Evolutionary conservation across 2,888 invertebrate genomes (phyloP).

Genomic region (Thumatha senex): DNA sequence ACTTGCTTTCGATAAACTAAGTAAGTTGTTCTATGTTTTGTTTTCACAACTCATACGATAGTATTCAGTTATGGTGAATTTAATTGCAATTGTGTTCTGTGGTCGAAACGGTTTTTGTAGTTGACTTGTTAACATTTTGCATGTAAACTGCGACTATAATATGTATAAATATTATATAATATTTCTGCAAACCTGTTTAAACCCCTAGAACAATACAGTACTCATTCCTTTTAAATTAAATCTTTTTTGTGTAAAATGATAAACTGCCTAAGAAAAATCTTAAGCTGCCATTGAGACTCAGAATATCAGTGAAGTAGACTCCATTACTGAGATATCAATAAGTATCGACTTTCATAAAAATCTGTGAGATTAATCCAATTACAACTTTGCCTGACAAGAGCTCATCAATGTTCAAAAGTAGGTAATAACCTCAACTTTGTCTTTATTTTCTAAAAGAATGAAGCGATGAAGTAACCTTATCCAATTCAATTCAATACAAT

Average conservation of each 20-base stretch:
- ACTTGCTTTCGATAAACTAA: background rate
- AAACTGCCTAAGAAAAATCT: too few species aligned
- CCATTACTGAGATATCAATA: constrained; percentile 19
- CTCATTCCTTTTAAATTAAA: too few species aligned
- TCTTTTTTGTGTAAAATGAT: too few species aligned
- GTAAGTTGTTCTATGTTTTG: constrained; percentile 23
- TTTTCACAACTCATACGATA: constrained; percentile 13
- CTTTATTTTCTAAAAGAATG: too few species aligned
- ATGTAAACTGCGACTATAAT: background rate
- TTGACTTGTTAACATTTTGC: constrained; percentile 5
- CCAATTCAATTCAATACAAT: too few species aligned
- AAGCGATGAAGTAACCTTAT: too few species aligned
- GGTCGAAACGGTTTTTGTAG: background rate
- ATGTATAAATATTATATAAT: background rate
- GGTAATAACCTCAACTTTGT: constrained; percentile 34
- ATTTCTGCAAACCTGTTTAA: too few species aligned
- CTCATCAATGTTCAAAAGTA: constrained; percentile 32
- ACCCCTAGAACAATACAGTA: too few species aligned
- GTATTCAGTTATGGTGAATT: constrained; percentile 14
- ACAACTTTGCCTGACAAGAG: constrained; percentile 45
- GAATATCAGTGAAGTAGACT: constrained; percentile 6
- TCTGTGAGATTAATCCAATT: constrained; percentile 35
- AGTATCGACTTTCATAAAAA: constrained; percentile 10
- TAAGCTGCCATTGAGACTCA: background rate
- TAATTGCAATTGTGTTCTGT: constrained; percentile 13